These are phyloP conservation scores for Aselliscus stoliczkanus DNA, from an alignment of 2,797 vertebrate genomes.

Conservation along the genomic window DNA sequence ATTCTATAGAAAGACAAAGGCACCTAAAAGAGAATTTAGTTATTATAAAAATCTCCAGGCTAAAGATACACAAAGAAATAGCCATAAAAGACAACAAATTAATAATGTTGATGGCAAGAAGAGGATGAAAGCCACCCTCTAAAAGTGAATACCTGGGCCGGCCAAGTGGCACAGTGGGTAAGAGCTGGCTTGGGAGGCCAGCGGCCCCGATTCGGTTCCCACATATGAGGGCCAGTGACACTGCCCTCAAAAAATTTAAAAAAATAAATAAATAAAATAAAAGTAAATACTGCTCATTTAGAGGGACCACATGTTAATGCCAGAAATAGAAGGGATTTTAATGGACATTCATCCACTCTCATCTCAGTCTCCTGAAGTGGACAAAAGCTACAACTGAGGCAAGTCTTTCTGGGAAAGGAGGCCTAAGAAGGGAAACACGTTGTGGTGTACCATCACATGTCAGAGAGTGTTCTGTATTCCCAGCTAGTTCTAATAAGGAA, in stretches of 20 bases:
- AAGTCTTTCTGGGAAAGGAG: background rate
- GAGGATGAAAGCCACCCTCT: background rate
- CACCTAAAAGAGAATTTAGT: background rate
- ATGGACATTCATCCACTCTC: background rate
- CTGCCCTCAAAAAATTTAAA: no score
- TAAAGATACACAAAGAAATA: background rate
- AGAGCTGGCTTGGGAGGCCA: no score
- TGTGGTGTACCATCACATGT: background rate
- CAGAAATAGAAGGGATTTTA: background rate
- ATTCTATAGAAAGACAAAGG: slow-evolving; percentile 2
- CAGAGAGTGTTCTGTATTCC: background rate
- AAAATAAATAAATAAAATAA: no score
- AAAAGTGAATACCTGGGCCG: background rate
- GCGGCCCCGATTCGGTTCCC: no score
- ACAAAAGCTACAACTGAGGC: background rate
- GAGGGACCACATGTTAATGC: background rate
- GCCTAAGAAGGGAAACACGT: background rate
- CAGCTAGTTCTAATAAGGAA: background rate
- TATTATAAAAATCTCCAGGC: background rate
- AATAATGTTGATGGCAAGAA: background rate
- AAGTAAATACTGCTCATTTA: no score
- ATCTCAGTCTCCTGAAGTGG: background rate
- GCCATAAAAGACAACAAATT: background rate
- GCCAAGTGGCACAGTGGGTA: no score
- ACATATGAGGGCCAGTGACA: no score